Base-by-base conservation (phyloP, 2,113 vertebrate genomes). In the Bombycilla garrulus region DNA sequence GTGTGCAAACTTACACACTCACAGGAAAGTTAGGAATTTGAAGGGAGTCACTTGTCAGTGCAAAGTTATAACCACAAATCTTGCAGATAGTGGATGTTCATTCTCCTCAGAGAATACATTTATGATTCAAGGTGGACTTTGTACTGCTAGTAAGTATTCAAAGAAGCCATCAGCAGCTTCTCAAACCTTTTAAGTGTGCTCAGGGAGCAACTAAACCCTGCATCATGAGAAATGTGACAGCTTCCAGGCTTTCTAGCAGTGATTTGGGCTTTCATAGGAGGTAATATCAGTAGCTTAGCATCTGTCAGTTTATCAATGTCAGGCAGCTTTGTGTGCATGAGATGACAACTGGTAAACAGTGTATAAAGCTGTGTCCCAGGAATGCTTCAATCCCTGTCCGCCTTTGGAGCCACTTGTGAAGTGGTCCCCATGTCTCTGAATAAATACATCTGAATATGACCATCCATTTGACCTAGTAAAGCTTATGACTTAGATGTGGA, bases 281-380 rank as follows among this genome's bases (percentile, higher is more conserved):
- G 6, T 1, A 26, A 16, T 9, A 50, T 45, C 44, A 15, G 23
- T 23, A 36, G 4, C 15, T 82, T 48, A 56, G 15, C 23, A 48
- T 44, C 11, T 67, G 21, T 18, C 3, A 2, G 8, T 61, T 78
- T 81, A 58, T 51, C 48, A 64, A 0, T 4, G 11, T 24, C 17
- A 65, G 35, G 6, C 0, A 0, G 36, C 28, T 70, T 51, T 35
- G 2, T 65, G 17, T 33, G n/a, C 19, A 57, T 61, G 24, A 65
- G n/a, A 33, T 51, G 51, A 40, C 42, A 78, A 44, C 11, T 40
- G 13, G 11, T 28, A 35, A 22, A 64, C 16, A 26, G 13, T 9
- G 4, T 15, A 36, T 42, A 60, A 80, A 62, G 10, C 5, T 14
- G 10, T 4, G 5, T 45, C 12, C n/a, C 48, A 81, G 7, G 40